A percentile compares a stretch with the other conserved stretches of the same genome.
Conservation (phyloP, 1,140 invertebrate species). For the Aphidius gifuensis region DNA sequence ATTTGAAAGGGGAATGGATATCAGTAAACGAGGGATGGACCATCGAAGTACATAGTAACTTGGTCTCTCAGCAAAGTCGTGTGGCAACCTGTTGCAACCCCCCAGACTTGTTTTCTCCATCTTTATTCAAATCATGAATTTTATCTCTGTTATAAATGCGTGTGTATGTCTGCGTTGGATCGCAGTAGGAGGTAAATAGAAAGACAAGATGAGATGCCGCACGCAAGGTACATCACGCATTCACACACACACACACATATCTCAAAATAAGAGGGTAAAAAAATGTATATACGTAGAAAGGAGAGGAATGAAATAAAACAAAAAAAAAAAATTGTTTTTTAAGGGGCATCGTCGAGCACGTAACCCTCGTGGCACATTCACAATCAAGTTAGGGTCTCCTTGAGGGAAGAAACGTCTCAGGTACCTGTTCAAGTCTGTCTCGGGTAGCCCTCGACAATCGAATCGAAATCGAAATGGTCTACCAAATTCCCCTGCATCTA, state of each 20-base stretch:
- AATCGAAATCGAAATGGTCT: conserved; percentile 33
- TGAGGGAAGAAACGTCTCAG: conserved; percentile 8
- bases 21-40: no score
- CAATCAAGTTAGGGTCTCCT: background rate
- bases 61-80: no score
- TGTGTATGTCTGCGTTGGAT: conserved; percentile 25
- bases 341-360: background rate
- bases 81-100: conserved; percentile 44
- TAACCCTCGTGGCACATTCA: background rate
- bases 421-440: conserved; percentile 20
- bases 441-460: conserved; percentile 26
- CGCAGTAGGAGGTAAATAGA: conserved; percentile 24
- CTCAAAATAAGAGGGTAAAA: background rate
- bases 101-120: conserved; percentile 18
- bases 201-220: conserved; percentile 7
- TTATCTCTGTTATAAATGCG: no score
- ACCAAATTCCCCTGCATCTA: conserved; percentile 31
- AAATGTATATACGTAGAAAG: background rate
- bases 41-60: no score
- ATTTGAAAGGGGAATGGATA: conserved; percentile 17
- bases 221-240: background rate
- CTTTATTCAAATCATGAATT: no score
- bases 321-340: background rate
- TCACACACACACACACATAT: no score
- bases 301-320: background rate